phyloP scores from a whole-genome alignment of 2,797 vertebrate species.

The Karalla daura region DNA sequence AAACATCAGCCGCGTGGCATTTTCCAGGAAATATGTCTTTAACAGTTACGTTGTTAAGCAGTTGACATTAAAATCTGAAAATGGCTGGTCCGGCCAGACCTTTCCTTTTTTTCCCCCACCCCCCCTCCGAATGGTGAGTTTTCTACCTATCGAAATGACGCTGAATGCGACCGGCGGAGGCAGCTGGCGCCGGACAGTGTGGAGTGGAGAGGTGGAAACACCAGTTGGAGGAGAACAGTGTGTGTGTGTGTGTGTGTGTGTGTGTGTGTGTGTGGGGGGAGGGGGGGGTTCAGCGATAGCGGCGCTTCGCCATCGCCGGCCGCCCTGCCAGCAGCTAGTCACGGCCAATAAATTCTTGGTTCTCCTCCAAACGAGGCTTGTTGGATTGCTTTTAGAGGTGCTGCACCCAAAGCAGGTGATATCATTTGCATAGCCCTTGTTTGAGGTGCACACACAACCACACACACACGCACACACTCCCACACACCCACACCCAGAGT shows the following conservation, averaged over 20 bases:
- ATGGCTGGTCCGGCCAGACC: neutral
- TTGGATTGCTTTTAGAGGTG: slow-evolving; percentile 69
- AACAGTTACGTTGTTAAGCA: neutral
- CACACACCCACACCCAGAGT: slow-evolving; percentile 34
- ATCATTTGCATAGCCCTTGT: slow-evolving; percentile 60
- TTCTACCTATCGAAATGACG: too few relatives aligned
- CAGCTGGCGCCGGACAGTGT: neutral
- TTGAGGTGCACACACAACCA: too few relatives aligned
- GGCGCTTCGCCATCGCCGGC: slow-evolving; percentile 29
- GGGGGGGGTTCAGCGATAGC: slow-evolving; percentile 11
- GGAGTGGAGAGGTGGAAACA: too few relatives aligned
- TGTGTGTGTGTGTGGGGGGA: slow-evolving; percentile 21
- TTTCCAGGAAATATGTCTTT: neutral
- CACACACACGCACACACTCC: slow-evolving; percentile 30
- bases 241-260: too few relatives aligned
- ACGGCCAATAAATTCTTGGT: slow-evolving; percentile 56
- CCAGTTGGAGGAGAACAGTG: too few relatives aligned
- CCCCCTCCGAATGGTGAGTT: too few relatives aligned
- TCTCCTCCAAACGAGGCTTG: slow-evolving; percentile 65
- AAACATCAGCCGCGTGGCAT: neutral
- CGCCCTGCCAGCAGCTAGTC: slow-evolving; percentile 36
- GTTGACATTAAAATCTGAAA: neutral
- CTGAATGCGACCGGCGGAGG: neutral
- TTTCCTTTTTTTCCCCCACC: too few relatives aligned
- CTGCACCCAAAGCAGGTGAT: slow-evolving; percentile 56